Base-by-base conservation (phyloP, 2,888 invertebrate genomes). In the Andrena bicolor region DNA sequence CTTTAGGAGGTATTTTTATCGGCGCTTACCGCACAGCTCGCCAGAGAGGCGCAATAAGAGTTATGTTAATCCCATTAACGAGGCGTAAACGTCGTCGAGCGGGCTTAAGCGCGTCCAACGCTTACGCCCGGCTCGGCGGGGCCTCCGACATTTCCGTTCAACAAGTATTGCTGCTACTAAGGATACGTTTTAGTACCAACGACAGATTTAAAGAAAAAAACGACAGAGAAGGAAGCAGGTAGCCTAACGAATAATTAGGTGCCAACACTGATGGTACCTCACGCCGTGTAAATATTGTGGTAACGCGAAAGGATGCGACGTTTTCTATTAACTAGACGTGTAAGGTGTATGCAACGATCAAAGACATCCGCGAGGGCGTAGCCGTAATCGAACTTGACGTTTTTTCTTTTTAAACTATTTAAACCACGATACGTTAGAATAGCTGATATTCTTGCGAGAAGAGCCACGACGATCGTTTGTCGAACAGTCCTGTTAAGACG, bases 271-370 rank as follows among this genome's bases (percentile, higher is more conserved):
- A 73, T 82, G 84, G 84, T 80, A 86, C 76, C 77, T 65, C 28
- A 58, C 66, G 69, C 69, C 64, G 71, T 88, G 88, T 88, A 87
- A 65, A 88, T 88, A 88, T 60, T 80, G 65, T 75, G 65, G 76
- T 80, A 82, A 83, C 77, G 76, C 83, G 88, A 84, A 85, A 84
- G 76, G 65, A 78, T 80, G 83, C 84, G 83, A 88, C 88, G 84
- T 89, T 90, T 91, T 91, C 83, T 88, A 89, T 41, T 90, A 85
- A 88, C 80, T 88, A 88, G 82, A 76, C 56, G 20, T 71, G 74
- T 90, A 90, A 88, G 81, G 49, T 82, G 78, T 86, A 88, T 88
- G 88, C 89, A 91, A 91, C 90, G 90, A 91, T 90, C 78, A 90
- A 88, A 87, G 80, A 80, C 77, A 86, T 87, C 76, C 69, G 69